Conservation (phyloP, 2,797 vertebrate species). For the Amniataba percoides region DNA sequence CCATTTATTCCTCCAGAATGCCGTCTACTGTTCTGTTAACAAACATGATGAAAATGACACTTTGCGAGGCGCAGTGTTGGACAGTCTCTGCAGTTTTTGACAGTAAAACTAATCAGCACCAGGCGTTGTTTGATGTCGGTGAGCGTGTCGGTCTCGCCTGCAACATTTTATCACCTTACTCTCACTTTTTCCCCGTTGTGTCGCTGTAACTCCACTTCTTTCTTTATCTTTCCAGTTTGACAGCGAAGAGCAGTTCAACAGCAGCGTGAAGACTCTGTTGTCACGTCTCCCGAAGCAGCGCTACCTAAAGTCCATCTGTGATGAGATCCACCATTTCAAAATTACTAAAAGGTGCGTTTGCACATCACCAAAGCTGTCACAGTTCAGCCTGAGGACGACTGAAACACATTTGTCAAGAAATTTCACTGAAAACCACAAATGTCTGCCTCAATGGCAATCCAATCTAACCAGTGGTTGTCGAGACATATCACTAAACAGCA, state of each 20-base stretch:
- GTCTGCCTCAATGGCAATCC: too few relatives aligned
- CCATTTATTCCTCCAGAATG: conserved; percentile 22
- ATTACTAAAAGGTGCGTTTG: conserved; percentile 84
- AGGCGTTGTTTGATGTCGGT: conserved; percentile 4
- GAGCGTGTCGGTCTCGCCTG: background rate
- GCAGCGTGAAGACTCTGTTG: conserved; percentile 92
- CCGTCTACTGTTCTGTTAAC: conserved; percentile 20
- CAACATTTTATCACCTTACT: background rate
- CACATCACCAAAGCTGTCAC: too few relatives aligned
- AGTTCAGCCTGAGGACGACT: too few relatives aligned
- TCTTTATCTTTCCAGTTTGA: conserved; percentile 85
- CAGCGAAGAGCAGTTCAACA: conserved; percentile 91
- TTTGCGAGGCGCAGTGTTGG: background rate
- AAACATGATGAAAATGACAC: conserved; percentile 14
- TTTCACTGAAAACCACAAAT: too few relatives aligned
- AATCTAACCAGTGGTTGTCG: too few relatives aligned
- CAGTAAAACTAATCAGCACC: conserved; percentile 4
- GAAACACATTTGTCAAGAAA: too few relatives aligned
- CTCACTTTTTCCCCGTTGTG: background rate
- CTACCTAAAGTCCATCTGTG: conserved; percentile 95
- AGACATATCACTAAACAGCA: too few relatives aligned
- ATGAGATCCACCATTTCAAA: conserved; percentile 95
- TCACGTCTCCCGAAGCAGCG: conserved; percentile 94
- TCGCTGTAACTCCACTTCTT: background rate
- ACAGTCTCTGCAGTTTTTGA: background rate